A percentile compares a stretch with the other conserved stretches of the same genome.
Evolutionary conservation across 2,113 vertebrate species (phyloP).

Genomic region (Campylomormyrus tamandua): DNA sequence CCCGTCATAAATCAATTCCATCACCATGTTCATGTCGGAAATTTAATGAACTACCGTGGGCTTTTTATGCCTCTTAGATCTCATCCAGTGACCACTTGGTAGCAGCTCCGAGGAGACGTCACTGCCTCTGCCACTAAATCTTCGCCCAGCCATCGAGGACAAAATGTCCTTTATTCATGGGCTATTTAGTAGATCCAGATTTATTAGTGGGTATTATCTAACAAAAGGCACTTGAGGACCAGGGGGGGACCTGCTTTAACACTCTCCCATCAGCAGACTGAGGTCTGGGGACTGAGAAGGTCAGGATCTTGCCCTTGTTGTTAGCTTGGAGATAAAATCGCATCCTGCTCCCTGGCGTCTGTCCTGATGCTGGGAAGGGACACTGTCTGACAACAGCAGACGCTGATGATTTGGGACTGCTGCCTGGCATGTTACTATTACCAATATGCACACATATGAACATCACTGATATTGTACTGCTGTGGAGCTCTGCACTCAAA

Average conservation of each 20-base stretch:
- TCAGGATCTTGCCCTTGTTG: conserved; percentile 39
- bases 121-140: conserved; percentile 60
- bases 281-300: conserved; percentile 31
- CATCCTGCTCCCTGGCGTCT: not conserved
- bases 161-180: conserved; percentile 68
- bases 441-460: not conserved
- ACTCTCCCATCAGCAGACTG: conserved; percentile 21
- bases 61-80: conserved; percentile 60
- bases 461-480: not conserved
- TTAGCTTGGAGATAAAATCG: conserved; percentile 21
- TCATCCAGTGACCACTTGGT: conserved; percentile 63
- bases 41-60: conserved; percentile 64
- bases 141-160: conserved; percentile 55
- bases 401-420: not conserved
- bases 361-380: not conserved
- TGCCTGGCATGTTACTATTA: not conserved
- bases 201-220: conserved; percentile 56
- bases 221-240: conserved; percentile 50
- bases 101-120: conserved; percentile 58
- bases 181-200: conserved; percentile 65
- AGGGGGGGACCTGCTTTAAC: conserved; percentile 22
- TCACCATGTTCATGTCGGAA: conserved; percentile 53
- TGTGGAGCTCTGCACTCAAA: not conserved
- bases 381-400: not conserved
- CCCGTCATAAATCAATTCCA: conserved; percentile 54